A percentile compares a stretch with the other conserved stretches of the same genome.
phyloP scores from a whole-genome alignment of 37 sponge, comb jelly and placozoan genomes.

The Spongia lamella region DNA sequence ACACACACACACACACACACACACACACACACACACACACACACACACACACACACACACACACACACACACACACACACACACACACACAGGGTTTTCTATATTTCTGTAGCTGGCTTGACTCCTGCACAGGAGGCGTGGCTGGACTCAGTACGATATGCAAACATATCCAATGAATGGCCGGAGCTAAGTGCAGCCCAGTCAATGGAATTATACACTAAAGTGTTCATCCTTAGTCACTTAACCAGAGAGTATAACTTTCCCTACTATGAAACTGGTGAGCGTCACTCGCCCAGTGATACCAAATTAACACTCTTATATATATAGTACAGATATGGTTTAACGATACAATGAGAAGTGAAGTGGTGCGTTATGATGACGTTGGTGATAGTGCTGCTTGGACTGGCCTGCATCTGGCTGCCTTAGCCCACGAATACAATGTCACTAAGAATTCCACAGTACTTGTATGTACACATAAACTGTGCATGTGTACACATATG shows the following conservation, averaged over 20 bases:
- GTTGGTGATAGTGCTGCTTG: conserved; percentile 63
- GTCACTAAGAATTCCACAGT: conserved; percentile 19
- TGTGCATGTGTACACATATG: not conserved
- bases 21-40: too few relatives aligned
- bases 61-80: too few relatives aligned
- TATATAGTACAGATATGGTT: conserved; percentile 49
- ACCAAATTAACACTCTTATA: not conserved
- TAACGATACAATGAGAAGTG: conserved; percentile 25
- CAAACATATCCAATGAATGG: conserved; percentile 33
- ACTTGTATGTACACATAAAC: conserved; percentile 13
- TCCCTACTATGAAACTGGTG: conserved; percentile 58
- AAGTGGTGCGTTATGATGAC: conserved; percentile 46
- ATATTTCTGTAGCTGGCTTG: conserved; percentile 10
- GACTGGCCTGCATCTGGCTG: conserved; percentile 63
- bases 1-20: too few relatives aligned
- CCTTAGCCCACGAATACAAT: conserved; percentile 44
- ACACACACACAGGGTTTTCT: too few relatives aligned
- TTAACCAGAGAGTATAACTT: conserved; percentile 35
- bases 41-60: too few relatives aligned
- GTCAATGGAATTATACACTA: conserved; percentile 4
- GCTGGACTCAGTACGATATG: conserved; percentile 41
- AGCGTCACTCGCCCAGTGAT: not conserved
- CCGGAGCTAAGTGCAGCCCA: conserved; percentile 20
- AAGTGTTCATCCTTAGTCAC: conserved; percentile 5
- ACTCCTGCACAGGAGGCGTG: conserved; percentile 28